Percentiles rank a stretch among this genome's conserved stretches.
Evolutionary conservation across 1,140 invertebrate species (phyloP).

Genomic region (Drosophila ogumai): DNA sequence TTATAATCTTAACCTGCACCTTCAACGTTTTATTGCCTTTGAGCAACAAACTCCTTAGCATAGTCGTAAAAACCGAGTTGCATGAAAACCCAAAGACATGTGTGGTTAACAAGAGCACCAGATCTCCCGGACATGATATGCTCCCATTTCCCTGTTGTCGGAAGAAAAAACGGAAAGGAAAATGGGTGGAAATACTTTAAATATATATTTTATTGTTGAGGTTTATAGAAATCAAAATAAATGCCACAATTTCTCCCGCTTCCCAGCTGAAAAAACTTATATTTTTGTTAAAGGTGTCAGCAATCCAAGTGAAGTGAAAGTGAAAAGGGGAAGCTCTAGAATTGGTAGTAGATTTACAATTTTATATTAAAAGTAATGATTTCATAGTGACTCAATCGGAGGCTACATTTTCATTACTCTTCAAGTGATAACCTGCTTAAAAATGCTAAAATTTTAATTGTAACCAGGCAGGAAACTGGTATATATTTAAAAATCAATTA

Average conservation of each 20-base stretch:
- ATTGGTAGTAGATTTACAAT: neutral
- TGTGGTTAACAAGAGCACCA: slow-evolving; percentile 26
- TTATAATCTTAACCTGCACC: slow-evolving; percentile 3
- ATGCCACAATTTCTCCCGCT: slow-evolving; percentile 1
- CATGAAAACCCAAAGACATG: neutral
- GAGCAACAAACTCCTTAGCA: slow-evolving; percentile 19
- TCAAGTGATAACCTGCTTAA: no score
- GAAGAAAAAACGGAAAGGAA: slow-evolving; percentile 11
- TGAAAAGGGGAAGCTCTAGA: neutral
- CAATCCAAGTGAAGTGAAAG: neutral
- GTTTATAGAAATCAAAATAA: slow-evolving; percentile 11
- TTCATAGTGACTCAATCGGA: neutral
- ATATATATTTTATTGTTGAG: slow-evolving; percentile 19
- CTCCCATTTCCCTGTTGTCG: slow-evolving; percentile 33
- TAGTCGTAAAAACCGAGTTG: slow-evolving; percentile 24
- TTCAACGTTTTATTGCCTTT: neutral
- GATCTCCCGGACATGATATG: slow-evolving; percentile 40
- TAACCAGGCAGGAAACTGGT: neutral
- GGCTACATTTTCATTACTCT: neutral
- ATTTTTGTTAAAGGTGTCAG: slow-evolving; percentile 1
- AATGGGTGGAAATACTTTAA: slow-evolving; percentile 26
- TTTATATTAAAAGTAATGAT: no score
- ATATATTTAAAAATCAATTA: no score
- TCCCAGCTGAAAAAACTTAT: neutral
- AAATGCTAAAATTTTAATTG: neutral